A percentile compares a stretch with the other conserved stretches of the same genome.
Evolutionary conservation across 2,888 invertebrate species (phyloP).

Genomic region (Melangyna quadrimaculata): DNA sequence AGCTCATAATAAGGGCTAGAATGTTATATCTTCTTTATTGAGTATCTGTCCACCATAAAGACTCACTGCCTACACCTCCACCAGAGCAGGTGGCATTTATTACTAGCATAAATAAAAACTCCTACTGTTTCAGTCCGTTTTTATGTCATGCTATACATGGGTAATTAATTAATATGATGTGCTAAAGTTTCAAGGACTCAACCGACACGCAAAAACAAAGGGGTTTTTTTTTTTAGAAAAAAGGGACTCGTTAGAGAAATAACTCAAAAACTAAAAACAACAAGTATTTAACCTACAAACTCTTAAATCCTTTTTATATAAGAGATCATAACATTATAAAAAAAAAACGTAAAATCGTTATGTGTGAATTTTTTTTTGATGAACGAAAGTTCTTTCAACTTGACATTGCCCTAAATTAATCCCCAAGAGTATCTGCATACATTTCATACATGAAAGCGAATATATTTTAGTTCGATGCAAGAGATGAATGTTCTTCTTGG

Average conservation of each 20-base stretch:
- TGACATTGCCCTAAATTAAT: slow-evolving; percentile 40
- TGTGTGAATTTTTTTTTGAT: slow-evolving; percentile 2
- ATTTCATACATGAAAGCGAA: background rate
- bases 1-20: background rate
- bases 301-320: background rate
- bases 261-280: background rate
- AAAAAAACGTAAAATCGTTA: background rate
- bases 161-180: slow-evolving; percentile 22
- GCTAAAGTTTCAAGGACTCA: slow-evolving; percentile 18
- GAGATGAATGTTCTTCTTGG: background rate
- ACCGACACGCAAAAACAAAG: background rate
- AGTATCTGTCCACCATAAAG: slow-evolving; percentile 5
- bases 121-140: background rate
- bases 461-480: background rate
- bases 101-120: slow-evolving; percentile 1
- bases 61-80: background rate
- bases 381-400: slow-evolving; percentile 18
- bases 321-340: background rate
- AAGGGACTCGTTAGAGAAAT: background rate
- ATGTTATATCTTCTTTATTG: background rate
- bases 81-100: background rate
- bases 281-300: background rate
- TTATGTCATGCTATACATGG: slow-evolving; percentile 5
- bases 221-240: background rate
- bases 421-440: background rate